phyloP scores from a whole-genome alignment of 2,797 vertebrate species.

The Rhinogobio ventralis region DNA sequence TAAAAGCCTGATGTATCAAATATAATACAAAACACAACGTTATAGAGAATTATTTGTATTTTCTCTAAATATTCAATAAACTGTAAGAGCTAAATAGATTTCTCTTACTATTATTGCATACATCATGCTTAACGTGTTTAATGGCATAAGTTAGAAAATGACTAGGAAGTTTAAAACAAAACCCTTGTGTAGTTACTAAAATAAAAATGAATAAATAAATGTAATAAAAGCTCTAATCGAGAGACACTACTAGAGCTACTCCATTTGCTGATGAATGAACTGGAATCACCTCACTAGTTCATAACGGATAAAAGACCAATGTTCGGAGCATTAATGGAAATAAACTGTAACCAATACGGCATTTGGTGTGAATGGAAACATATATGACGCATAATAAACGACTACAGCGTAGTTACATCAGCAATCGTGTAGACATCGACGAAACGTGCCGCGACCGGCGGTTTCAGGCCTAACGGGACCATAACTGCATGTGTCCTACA shows the following conservation, averaged over 20 bases:
- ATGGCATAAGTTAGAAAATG: accelerated
- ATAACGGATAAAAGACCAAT: background rate
- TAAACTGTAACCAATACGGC: background rate
- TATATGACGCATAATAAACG: background rate
- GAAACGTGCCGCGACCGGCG: constrained; percentile 20
- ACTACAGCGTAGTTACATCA: background rate
- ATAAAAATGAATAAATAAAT: background rate
- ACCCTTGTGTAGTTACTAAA: background rate
- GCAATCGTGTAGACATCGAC: background rate
- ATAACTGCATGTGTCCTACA: background rate
- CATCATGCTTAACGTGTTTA: background rate
- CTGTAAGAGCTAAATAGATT: background rate
- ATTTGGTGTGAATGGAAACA: background rate
- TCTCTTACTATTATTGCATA: background rate
- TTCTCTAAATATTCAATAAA: background rate
- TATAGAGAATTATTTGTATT: background rate
- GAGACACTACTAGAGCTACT: background rate
- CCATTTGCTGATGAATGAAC: background rate
- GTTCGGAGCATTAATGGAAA: background rate
- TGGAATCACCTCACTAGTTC: background rate
- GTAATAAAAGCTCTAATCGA: background rate
- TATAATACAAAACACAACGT: background rate
- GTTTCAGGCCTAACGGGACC: constrained; percentile 2
- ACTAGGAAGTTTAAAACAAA: background rate
- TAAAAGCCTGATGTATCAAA: background rate